Evolutionary conservation across 1,140 invertebrate species (phyloP).

Genomic region (Plodia interpunctella): DNA sequence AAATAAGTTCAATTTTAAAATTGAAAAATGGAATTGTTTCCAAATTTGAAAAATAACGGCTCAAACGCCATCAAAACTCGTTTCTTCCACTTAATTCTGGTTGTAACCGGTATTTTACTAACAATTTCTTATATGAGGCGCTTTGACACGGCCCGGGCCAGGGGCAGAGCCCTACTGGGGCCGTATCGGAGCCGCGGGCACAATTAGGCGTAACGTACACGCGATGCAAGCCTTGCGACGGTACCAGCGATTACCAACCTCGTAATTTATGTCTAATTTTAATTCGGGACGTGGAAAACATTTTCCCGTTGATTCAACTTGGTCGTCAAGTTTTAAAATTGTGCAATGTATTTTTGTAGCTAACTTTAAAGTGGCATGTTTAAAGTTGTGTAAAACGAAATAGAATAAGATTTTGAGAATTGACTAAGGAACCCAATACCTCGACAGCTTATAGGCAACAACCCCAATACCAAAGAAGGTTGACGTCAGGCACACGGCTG

Average conservation of each 20-base stretch:
- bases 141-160: neutral
- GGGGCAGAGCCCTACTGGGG: constrained; percentile 2
- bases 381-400: neutral
- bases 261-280: neutral
- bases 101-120: neutral
- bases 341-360: neutral
- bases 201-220: constrained; percentile 4
- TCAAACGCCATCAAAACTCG: neutral
- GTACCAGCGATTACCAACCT: constrained; percentile 5
- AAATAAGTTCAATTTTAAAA: neutral
- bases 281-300: constrained; percentile 11
- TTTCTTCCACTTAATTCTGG: neutral
- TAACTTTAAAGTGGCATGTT: neutral
- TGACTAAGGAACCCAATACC: too few relatives aligned
- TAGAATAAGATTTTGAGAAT: neutral
- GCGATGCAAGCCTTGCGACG: constrained; percentile 7
- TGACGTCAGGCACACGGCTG: too few relatives aligned
- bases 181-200: neutral
- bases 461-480: too few relatives aligned
- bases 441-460: too few relatives aligned
- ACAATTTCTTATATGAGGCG: neutral
- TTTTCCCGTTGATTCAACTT: constrained; percentile 10
- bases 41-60: neutral
- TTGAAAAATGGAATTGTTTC: neutral
- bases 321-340: neutral